A percentile compares a stretch with the other conserved stretches of the same genome.
Conservation (phyloP, 2,888 invertebrate genomes). For the Mamestra brassicae region DNA sequence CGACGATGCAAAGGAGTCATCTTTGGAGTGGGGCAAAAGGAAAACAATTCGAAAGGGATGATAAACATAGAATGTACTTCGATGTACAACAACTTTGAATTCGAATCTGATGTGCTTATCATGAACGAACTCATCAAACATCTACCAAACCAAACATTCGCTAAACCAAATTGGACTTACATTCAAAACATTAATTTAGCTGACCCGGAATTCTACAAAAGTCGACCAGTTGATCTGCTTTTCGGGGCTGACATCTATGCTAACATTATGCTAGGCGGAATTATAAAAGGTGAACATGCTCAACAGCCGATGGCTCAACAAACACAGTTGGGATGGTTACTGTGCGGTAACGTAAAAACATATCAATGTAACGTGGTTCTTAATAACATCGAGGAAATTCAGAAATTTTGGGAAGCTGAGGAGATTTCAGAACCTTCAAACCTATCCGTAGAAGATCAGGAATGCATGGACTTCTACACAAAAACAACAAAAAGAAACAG, state of each 20-base stretch:
- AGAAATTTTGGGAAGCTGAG: constrained; percentile 15
- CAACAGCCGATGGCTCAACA: constrained; percentile 14
- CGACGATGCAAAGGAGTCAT: too few relatives aligned
- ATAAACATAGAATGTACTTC: too few relatives aligned
- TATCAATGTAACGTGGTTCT: constrained; percentile 7
- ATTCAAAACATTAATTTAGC: background rate
- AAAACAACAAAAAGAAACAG: background rate
- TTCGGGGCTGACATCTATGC: background rate
- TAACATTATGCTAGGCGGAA: background rate
- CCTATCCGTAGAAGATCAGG: constrained; percentile 2
- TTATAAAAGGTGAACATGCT: background rate
- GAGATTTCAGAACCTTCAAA: constrained; percentile 6
- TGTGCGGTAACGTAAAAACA: constrained; percentile 7
- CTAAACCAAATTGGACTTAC: too few relatives aligned
- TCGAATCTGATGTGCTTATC: too few relatives aligned
- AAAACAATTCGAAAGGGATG: too few relatives aligned
- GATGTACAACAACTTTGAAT: too few relatives aligned
- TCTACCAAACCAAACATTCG: too few relatives aligned
- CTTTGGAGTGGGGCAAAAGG: too few relatives aligned
- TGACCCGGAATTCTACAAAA: background rate
- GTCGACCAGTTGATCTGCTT: background rate
- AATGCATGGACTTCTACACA: background rate
- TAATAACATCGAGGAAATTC: background rate
- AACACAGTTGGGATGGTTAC: constrained; percentile 11
- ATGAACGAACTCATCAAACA: too few relatives aligned